Percentiles rank a stretch among this genome's conserved stretches.
These are phyloP conservation scores for Epinephelus coioides DNA, from an alignment of 2,797 vertebrate genomes.

Conservation along the genomic window DNA sequence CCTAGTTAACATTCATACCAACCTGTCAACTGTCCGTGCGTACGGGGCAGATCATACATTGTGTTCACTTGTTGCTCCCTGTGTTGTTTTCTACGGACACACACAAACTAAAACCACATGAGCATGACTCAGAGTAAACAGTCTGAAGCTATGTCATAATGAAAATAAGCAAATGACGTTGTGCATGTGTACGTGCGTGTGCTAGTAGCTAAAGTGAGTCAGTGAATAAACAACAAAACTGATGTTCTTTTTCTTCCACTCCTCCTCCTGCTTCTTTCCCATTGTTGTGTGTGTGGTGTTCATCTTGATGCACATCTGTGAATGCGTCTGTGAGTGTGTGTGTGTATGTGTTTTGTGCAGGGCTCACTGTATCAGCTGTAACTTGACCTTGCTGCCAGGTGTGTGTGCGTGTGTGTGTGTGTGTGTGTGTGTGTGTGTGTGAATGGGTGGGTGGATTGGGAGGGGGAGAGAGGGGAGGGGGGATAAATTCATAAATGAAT, in stretches of 20 bases:
- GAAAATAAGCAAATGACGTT: conserved; percentile 27
- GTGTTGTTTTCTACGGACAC: conserved; percentile 11
- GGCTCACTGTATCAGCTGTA: conserved; percentile 95
- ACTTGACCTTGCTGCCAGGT: conserved; percentile 96
- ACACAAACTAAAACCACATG: not conserved
- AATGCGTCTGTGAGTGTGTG: not conserved
- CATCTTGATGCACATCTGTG: conserved; percentile 25
- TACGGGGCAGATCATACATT: conserved; percentile 12
- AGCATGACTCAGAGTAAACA: conserved; percentile 50
- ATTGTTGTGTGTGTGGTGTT: conserved; percentile 8
- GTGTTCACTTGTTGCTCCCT: conserved; percentile 5
- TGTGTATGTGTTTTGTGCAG: conserved; percentile 81
- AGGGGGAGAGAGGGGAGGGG: conserved; percentile 12
- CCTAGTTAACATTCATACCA: conserved; percentile 78
- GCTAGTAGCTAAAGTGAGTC: conserved; percentile 78
- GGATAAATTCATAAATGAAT: conserved; percentile 99
- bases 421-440: conserved; percentile 36
- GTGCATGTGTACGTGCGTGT: conserved; percentile 48
- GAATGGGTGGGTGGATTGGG: conserved; percentile 46
- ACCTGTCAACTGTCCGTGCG: conserved; percentile 66
- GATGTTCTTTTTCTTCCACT: conserved; percentile 54
- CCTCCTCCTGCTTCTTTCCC: conserved; percentile 17
- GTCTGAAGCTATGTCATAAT: conserved; percentile 26
- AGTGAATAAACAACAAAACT: conserved; percentile 75
- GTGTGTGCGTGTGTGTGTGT: conserved; percentile 67